Evolutionary conservation across 1,140 invertebrate genomes (phyloP), one percentile per base, ranked within the genome.

Genomic region (Sinonovacula constricta): DNA sequence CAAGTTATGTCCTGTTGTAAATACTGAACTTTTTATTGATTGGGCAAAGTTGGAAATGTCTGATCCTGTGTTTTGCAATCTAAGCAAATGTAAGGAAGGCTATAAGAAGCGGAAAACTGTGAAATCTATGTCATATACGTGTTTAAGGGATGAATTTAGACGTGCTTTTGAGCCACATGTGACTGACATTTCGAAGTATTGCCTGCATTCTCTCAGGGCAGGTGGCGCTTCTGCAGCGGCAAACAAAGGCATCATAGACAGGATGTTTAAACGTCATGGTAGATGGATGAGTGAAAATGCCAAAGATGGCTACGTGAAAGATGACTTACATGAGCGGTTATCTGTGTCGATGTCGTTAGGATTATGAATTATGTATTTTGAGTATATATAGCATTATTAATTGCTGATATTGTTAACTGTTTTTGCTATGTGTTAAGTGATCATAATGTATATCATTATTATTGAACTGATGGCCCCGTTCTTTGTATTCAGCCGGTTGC

Each of bases 281-380:
- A 24, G 76, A 26, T 70, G 66, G 76, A 31, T n/a, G 12, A 51
- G 33, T 31, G 68, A 65, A 28, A 30, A 10, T 2, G 67, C 67
- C 18, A 79, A 79, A 49, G 68, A 79, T 45, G 51, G 56, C 34
- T 79, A 79, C 30, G 51, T 79, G 3, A 71, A 79, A 65, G 77
- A 79, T 62, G 49, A 39, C 30, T 36, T 68, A 28, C 1, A 22
- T 12, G 36, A 72, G 26, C 5, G 56, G 26, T 49, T 60, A 22
- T 28, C 18, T 15, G 69, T 72, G 1, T 72, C 69, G 4, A 18
- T 30, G 18, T 22, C n/a, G n/a, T n/a, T n/a, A n/a, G n/a, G n/a
- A n/a, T n/a, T n/a, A n/a, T n/a, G n/a, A n/a, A n/a, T n/a, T n/a
- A n/a, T n/a, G n/a, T n/a, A n/a, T n/a, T n/a, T n/a, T n/a, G n/a